Percentiles rank a stretch among this genome's conserved stretches.
Conservation (phyloP, 2,113 vertebrate genomes). For the Amphilophus citrinellus region DNA sequence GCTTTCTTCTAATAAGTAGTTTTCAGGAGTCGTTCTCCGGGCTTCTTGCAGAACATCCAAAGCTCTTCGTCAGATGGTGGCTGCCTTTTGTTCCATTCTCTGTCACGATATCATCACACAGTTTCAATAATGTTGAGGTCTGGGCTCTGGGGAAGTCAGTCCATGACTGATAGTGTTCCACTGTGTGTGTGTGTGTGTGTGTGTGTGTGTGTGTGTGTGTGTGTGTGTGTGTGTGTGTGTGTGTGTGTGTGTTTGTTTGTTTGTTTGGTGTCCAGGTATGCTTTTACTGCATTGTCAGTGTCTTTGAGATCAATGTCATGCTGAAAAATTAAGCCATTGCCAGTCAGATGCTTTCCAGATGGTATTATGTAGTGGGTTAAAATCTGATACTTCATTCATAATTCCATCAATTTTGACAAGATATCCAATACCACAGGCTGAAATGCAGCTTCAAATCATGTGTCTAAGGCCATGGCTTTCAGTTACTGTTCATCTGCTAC, state of each 20-base stretch:
- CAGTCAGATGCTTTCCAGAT: neutral
- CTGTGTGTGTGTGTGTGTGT: neutral
- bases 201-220: neutral
- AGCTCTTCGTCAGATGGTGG: neutral
- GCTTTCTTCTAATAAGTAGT: neutral
- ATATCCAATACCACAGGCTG: neutral
- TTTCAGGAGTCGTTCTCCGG: neutral
- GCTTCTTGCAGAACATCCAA: neutral
- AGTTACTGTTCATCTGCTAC: neutral
- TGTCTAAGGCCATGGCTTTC: neutral
- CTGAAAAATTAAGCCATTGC: neutral
- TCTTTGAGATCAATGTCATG: neutral
- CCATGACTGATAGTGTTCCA: neutral
- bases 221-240: neutral
- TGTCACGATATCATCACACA: neutral
- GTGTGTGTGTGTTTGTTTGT: neutral
- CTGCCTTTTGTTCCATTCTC: neutral
- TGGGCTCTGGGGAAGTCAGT: neutral
- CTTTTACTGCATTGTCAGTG: neutral
- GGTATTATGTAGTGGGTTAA: neutral
- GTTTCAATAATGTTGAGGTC: neutral
- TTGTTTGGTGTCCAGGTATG: neutral
- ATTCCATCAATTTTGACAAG: neutral
- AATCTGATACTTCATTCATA: neutral
- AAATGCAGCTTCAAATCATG: neutral